Percentiles rank a stretch among this genome's conserved stretches.
phyloP scores from a whole-genome alignment of 2,888 invertebrate genomes.

The Ommatoiulus sabulosus region DNA sequence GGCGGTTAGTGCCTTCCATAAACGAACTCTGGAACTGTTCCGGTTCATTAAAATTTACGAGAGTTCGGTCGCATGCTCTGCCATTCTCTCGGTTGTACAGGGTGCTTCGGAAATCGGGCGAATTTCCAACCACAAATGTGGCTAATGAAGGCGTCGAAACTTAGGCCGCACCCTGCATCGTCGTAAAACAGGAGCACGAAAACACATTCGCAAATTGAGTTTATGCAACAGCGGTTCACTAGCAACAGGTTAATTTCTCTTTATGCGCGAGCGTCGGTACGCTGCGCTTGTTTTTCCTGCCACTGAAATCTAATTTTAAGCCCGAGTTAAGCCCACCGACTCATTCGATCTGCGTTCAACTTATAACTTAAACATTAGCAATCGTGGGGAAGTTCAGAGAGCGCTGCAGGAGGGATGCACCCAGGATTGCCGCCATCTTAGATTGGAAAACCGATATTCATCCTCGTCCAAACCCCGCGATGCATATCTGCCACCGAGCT shows the following conservation, averaged over 20 bases:
- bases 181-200: neutral
- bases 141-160: neutral
- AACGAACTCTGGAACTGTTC: neutral
- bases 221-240: neutral
- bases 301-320: neutral
- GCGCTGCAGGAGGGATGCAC: neutral
- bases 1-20: neutral
- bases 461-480: neutral
- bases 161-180: neutral
- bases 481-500: neutral
- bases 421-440: neutral
- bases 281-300: slow-evolving; percentile 2
- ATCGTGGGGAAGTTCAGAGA: neutral
- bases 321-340: neutral
- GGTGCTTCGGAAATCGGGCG: neutral
- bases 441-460: slow-evolving; percentile 3
- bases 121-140: neutral
- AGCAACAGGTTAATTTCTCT: slow-evolving; percentile 15
- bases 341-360: neutral
- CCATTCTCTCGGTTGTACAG: too few relatives aligned
- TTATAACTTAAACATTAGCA: neutral
- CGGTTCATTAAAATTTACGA: neutral
- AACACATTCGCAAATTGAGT: neutral
- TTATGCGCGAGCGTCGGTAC: neutral
- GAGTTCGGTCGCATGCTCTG: neutral